Conservation (phyloP, 1,140 invertebrate genomes). For the Dreissena rostriformis region DNA sequence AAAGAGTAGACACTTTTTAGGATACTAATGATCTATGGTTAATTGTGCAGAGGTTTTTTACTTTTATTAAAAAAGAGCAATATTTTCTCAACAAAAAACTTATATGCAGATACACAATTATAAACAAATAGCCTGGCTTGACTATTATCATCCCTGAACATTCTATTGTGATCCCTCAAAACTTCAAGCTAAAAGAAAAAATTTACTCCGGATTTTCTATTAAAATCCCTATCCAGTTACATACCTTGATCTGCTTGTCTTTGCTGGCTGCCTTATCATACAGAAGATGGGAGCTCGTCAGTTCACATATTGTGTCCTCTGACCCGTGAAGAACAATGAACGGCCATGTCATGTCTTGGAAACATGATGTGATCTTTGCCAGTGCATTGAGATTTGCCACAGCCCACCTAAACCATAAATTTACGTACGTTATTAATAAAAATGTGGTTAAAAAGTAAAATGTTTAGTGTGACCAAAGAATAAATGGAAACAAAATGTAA, state of each 20-base stretch:
- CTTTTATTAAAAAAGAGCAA: not conserved
- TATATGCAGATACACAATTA: not conserved
- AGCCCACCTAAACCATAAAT: conserved; percentile 12
- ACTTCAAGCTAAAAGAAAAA: not conserved
- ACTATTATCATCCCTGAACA: not conserved
- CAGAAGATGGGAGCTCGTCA: conserved; percentile 13
- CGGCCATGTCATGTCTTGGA: conserved; percentile 37
- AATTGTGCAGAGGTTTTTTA: not conserved
- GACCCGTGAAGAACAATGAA: conserved; percentile 34
- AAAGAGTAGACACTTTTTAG: too few species aligned
- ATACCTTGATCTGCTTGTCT: conserved; percentile 38
- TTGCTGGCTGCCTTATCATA: conserved; percentile 34
- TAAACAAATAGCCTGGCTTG: not conserved
- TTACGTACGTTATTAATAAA: too few species aligned
- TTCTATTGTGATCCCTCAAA: not conserved
- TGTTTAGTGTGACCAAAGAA: too few species aligned
- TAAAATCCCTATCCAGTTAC: not conserved
- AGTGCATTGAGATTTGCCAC: conserved; percentile 29
- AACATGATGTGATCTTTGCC: conserved; percentile 2
- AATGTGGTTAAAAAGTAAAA: too few species aligned
- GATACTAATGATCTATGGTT: too few species aligned
- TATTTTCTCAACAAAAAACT: not conserved
- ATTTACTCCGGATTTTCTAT: not conserved
- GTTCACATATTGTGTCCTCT: conserved; percentile 38
- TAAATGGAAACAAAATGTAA: too few species aligned